Evolutionary conservation across 2,888 invertebrate species (phyloP).

Genomic region (Spisula solida): DNA sequence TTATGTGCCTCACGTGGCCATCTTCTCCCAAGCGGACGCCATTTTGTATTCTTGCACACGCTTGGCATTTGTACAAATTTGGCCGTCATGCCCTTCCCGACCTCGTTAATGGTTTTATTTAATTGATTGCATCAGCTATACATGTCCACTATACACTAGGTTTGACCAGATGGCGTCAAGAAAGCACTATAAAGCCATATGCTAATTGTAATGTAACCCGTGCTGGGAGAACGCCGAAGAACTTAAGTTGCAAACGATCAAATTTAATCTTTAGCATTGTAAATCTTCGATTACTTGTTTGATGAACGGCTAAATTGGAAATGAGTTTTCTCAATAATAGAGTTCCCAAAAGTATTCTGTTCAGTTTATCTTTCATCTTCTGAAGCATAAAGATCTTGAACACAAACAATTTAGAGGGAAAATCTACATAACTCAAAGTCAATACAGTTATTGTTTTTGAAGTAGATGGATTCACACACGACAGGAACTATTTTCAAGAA

Average conservation of each 20-base stretch:
- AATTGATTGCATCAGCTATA: conserved; percentile 43
- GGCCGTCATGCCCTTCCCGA: conserved; percentile 7
- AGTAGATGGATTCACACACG: conserved; percentile 70
- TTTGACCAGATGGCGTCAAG: conserved; percentile 62
- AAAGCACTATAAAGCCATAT: conserved; percentile 59
- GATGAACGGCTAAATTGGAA: conserved; percentile 70
- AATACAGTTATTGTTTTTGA: conserved; percentile 72
- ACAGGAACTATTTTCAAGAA: conserved; percentile 60
- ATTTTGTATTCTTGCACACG: conserved; percentile 55
- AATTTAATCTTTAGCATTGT: conserved; percentile 64
- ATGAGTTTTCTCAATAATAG: conserved; percentile 67
- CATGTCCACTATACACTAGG: conserved; percentile 42
- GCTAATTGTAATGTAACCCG: conserved; percentile 66
- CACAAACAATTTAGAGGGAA: conserved; percentile 70
- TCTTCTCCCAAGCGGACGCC: conserved; percentile 35
- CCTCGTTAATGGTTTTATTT: conserved; percentile 30
- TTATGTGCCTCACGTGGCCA: conserved; percentile 27
- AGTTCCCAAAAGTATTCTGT: conserved; percentile 70
- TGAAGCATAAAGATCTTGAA: conserved; percentile 60
- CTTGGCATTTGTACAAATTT: conserved; percentile 31
- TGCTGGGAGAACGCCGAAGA: conserved; percentile 61
- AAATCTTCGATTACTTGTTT: conserved; percentile 71
- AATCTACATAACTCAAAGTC: conserved; percentile 74
- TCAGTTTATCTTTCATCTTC: conserved; percentile 70
- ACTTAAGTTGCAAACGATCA: conserved; percentile 70